These are phyloP conservation scores for Apodemia hepburni DNA, from an alignment of 2,888 invertebrate species.

Conservation along the genomic window DNA sequence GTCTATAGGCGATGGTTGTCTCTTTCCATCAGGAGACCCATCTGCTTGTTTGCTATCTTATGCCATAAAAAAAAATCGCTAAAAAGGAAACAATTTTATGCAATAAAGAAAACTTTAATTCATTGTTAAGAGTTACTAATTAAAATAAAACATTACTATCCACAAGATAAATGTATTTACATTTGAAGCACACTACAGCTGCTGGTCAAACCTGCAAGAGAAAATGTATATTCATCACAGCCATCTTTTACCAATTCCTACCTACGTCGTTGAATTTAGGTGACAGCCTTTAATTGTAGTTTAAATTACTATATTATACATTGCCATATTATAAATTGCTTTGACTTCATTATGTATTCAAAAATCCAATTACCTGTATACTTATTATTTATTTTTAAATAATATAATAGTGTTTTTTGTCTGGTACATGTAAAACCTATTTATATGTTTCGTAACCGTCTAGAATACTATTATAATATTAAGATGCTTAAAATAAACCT, in stretches of 20 bases:
- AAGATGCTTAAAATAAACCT: no score
- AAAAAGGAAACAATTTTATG: neutral
- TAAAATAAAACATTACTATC: constrained; percentile 7
- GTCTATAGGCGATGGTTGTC: no score
- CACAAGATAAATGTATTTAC: constrained; percentile 38
- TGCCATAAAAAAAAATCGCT: no score
- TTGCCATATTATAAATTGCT: no score
- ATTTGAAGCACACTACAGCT: constrained; percentile 49
- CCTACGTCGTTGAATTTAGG: neutral
- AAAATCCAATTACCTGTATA: no score
- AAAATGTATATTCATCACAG: constrained; percentile 61
- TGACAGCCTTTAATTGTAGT: neutral
- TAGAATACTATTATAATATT: no score
- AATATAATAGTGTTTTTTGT: no score
- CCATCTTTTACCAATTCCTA: constrained; percentile 31
- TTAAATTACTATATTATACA: neutral
- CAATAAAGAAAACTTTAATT: constrained; percentile 10
- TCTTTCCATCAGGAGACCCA: no score
- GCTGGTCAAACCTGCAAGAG: constrained; percentile 58
- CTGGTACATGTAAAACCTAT: no score
- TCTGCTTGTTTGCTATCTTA: no score
- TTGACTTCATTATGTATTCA: neutral
- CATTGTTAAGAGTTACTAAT: constrained; percentile 2
- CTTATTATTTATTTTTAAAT: no score
- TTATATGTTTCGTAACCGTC: no score